Conservation (phyloP, 2,888 invertebrate genomes). For the Xylocampa areola region DNA sequence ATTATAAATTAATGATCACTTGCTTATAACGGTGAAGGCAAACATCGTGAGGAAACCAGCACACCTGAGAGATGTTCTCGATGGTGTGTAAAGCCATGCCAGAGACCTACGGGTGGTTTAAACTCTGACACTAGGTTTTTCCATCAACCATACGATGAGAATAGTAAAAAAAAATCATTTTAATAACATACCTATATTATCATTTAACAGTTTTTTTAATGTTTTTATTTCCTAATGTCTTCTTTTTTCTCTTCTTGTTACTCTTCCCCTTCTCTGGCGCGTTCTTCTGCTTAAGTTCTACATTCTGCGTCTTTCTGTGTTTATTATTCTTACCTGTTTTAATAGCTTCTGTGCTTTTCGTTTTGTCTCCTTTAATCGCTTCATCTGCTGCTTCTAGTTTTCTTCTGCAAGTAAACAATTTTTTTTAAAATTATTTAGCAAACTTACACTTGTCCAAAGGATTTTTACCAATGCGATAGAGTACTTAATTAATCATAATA, state of each 20-base stretch:
- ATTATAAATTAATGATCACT: too few species aligned
- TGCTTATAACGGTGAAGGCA: too few species aligned
- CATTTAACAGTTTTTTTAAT: slow-evolving; percentile 53
- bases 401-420: slow-evolving; percentile 67
- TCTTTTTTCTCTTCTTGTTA: slow-evolving; percentile 54
- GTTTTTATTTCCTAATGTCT: slow-evolving; percentile 59
- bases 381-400: slow-evolving; percentile 73
- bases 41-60: too few species aligned
- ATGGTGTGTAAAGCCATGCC: too few species aligned
- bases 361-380: slow-evolving; percentile 54
- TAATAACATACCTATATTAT: slow-evolving; percentile 24
- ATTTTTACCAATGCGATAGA: too few species aligned
- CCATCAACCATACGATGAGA: too few species aligned
- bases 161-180: background rate
- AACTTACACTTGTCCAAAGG: too few species aligned
- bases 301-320: slow-evolving; percentile 71
- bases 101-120: too few species aligned
- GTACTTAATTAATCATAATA: too few species aligned
- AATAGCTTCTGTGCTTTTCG: slow-evolving; percentile 64
- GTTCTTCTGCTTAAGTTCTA: slow-evolving; percentile 46
- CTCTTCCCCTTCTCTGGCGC: slow-evolving; percentile 47
- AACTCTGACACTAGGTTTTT: too few species aligned
- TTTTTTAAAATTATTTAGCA: background rate
- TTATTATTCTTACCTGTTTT: slow-evolving; percentile 74
- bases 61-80: too few species aligned